Evolutionary conservation across 2,113 vertebrate genomes (phyloP), one percentile per base, ranked within the genome.

Genomic region (Athene cunicularia): DNA sequence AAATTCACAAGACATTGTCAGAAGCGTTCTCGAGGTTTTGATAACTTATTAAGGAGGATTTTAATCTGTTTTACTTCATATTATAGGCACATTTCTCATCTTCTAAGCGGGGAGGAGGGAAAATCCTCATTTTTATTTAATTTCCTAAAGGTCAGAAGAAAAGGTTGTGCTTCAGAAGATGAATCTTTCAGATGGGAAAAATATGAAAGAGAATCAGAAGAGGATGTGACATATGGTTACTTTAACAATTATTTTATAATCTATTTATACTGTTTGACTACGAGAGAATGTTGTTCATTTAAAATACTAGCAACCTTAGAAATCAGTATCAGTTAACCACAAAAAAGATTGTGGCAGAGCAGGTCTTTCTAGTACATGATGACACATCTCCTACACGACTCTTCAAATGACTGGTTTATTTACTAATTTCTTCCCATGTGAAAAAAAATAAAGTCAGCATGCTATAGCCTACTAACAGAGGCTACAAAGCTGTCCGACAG

Each of bases 101-200:
- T 35, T 60, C 15, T 22, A 80, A 85, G 12, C 45, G 23, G 17
- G 45, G 10, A 92, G 32, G 45, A 85, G 24, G 35, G 22, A 82
- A 96, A 89, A 89, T 59, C 6, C 33, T 96, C 41, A 64, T 88
- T 66, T 92, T 87, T 76, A 71, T 94, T 94, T 97, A 74, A 89
- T 94, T 92, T 83, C 60, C 33, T 80, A 93, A 91, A 95, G 80
- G 68, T 94, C 90, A 92, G 41, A 92, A 60, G 70, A 80, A 83
- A 82, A 35, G 90, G 47, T 81, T 92, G 60, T 80, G 73, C 49
- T 96, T 86, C 22, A 87, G 87, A 45, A 92, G 67, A 89, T 80
- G 4, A 92, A 80, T 68, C 45, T 87, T 91, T 85, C 67, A 52
- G 16, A 92, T 71, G 6, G 43, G 23, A 79, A 70, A 88, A 93